Percentiles rank a stretch among this genome's conserved stretches.
These are phyloP conservation scores for Aselliscus stoliczkanus DNA, from an alignment of 2,797 vertebrate genomes.

Conservation along the genomic window DNA sequence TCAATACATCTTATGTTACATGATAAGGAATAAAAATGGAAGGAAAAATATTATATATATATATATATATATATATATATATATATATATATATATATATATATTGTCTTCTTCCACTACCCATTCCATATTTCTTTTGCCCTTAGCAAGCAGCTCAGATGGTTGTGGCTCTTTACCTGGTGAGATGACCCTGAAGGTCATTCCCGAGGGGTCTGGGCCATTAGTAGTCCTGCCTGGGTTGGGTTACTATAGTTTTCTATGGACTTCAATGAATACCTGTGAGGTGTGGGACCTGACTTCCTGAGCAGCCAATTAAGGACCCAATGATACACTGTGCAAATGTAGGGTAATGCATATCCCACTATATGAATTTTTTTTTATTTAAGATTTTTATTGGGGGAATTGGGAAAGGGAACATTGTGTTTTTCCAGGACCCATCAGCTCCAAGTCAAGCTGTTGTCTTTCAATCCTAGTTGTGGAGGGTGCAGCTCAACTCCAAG, in stretches of 20 bases:
- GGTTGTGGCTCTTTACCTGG: neutral
- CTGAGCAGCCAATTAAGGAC: neutral
- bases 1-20: neutral
- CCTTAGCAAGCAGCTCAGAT: neutral
- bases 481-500: too few species aligned
- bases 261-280: neutral
- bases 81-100: neutral
- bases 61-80: too few species aligned
- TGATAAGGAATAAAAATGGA: neutral
- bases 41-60: neutral
- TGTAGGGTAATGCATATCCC: too few species aligned
- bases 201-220: neutral
- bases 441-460: too few species aligned
- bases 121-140: neutral
- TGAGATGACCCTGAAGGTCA: neutral
- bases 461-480: too few species aligned
- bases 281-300: neutral
- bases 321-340: neutral
- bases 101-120: neutral
- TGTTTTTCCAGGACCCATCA: too few species aligned
- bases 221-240: neutral
- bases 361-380: too few species aligned
- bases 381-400: too few species aligned
- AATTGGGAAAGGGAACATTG: too few species aligned
- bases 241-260: neutral